A percentile compares a stretch with the other conserved stretches of the same genome.
Conservation (phyloP, 1,140 invertebrate species). For the Gonatopus flavifemur region DNA sequence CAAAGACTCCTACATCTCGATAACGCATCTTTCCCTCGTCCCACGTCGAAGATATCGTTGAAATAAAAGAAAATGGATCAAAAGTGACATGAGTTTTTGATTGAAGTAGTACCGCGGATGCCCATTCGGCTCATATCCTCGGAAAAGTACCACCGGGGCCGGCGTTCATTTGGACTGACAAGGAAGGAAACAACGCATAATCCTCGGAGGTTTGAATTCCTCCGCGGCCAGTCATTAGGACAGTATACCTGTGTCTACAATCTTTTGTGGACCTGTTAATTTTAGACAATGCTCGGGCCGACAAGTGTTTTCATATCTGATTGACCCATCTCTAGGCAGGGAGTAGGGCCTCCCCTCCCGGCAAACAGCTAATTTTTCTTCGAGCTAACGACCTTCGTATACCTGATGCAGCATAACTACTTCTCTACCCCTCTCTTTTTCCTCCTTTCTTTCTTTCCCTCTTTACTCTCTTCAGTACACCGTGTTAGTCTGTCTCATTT, state of each 20-base stretch:
- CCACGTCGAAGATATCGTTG: too few species aligned
- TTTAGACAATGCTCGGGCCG: constrained; percentile 42
- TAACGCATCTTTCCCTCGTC: too few species aligned
- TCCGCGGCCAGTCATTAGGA: constrained; percentile 45
- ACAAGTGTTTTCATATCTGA: constrained; percentile 54
- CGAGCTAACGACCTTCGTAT: constrained; percentile 46
- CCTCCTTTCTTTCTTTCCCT: neutral
- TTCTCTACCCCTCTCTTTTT: neutral
- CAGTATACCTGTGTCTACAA: constrained; percentile 48
- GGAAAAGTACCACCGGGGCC: too few species aligned
- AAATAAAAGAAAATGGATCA: too few species aligned
- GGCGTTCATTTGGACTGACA: too few species aligned
- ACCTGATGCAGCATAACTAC: constrained; percentile 17
- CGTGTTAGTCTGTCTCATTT: too few species aligned
- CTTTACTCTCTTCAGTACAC: too few species aligned
- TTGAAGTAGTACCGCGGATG: too few species aligned
- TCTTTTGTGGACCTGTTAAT: constrained; percentile 38
- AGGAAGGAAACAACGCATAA: neutral
- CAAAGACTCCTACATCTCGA: too few species aligned
- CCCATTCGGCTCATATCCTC: too few species aligned
- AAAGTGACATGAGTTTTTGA: too few species aligned
- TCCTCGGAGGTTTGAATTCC: constrained; percentile 25
- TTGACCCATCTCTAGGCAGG: constrained; percentile 46
- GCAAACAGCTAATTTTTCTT: constrained; percentile 52
- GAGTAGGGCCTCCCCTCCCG: constrained; percentile 23